A percentile compares a stretch with the other conserved stretches of the same genome.
Conservation (phyloP, 2,113 vertebrate genomes). For the Ophthalmolycus amberensis region DNA sequence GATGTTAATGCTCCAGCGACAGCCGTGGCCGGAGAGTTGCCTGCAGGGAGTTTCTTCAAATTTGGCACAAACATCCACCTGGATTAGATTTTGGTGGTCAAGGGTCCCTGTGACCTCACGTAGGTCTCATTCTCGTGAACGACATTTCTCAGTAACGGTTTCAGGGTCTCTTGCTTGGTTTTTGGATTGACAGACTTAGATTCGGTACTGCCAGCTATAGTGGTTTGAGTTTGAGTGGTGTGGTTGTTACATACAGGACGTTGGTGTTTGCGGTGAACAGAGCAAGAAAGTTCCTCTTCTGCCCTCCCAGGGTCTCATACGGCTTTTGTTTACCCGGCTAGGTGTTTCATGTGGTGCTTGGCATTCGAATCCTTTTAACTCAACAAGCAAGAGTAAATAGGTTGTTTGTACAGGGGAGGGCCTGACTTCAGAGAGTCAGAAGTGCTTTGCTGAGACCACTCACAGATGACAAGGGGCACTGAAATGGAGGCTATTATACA, state of each 20-base stretch:
- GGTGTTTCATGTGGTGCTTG: slow-evolving; percentile 65
- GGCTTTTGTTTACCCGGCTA: slow-evolving; percentile 53
- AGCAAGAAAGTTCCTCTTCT: slow-evolving; percentile 15
- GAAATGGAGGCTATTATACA: slow-evolving; percentile 38
- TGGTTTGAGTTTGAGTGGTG: no score
- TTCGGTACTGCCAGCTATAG: slow-evolving; percentile 21
- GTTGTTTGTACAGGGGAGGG: slow-evolving; percentile 46
- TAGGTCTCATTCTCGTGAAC: neutral
- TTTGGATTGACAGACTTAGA: slow-evolving; percentile 15
- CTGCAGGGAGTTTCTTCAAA: neutral
- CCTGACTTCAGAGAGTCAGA: slow-evolving; percentile 39
- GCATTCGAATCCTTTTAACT: slow-evolving; percentile 42
- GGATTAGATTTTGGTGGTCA: slow-evolving; percentile 1
- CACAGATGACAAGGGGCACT: slow-evolving; percentile 28
- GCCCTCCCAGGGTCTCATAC: slow-evolving; percentile 37
- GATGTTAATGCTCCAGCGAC: slow-evolving; percentile 28
- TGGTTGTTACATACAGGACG: slow-evolving; percentile 24
- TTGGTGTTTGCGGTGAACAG: slow-evolving; percentile 40
- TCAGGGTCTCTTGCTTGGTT: slow-evolving; percentile 4
- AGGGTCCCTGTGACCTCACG: neutral
- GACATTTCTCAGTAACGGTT: neutral
- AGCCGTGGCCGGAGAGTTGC: neutral
- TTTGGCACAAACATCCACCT: neutral
- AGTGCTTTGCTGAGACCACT: slow-evolving; percentile 49
- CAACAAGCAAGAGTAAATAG: slow-evolving; percentile 59